Evolutionary conservation across 2,113 vertebrate genomes (phyloP).

Genomic region (Buteo buteo): DNA sequence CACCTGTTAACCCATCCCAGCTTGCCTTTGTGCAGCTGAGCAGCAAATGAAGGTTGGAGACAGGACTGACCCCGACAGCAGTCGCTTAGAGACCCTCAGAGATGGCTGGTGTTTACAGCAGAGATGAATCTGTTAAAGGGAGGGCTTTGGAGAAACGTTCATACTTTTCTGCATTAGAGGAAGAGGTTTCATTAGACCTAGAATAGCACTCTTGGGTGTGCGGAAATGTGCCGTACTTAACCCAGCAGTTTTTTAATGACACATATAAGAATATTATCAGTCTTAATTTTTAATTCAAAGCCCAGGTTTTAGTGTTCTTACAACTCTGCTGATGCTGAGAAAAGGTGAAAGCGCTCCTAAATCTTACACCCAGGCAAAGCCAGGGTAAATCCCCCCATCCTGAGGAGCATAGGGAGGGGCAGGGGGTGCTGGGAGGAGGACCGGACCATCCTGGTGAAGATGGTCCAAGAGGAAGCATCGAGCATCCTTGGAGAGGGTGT

Average conservation of each 20-base stretch:
- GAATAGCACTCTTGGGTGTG: not conserved
- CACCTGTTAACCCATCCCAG: not conserved
- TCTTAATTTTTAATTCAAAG: not conserved
- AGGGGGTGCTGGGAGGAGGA: not conserved
- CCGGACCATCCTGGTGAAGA: not conserved
- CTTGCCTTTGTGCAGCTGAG: not conserved
- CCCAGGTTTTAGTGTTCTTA: not conserved
- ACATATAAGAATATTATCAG: not conserved
- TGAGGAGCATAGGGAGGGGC: not conserved
- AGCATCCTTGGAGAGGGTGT: not conserved
- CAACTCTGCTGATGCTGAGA: not conserved
- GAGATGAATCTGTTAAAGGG: not conserved
- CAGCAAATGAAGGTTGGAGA: not conserved
- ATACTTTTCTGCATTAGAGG: not conserved
- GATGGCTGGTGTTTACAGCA: rapidly evolving
- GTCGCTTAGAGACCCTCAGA: not conserved
- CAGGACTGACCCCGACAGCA: not conserved
- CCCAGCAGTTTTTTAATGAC: not conserved
- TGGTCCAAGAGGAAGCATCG: not conserved
- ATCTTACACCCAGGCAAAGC: not conserved
- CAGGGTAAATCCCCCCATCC: not conserved
- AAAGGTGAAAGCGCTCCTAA: not conserved
- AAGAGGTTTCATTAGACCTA: not conserved
- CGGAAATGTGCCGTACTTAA: not conserved
- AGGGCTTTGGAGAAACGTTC: not conserved